These are phyloP conservation scores for Agrenia bidenticulata DNA, from an alignment of 2,888 invertebrate species.

Conservation along the genomic window DNA sequence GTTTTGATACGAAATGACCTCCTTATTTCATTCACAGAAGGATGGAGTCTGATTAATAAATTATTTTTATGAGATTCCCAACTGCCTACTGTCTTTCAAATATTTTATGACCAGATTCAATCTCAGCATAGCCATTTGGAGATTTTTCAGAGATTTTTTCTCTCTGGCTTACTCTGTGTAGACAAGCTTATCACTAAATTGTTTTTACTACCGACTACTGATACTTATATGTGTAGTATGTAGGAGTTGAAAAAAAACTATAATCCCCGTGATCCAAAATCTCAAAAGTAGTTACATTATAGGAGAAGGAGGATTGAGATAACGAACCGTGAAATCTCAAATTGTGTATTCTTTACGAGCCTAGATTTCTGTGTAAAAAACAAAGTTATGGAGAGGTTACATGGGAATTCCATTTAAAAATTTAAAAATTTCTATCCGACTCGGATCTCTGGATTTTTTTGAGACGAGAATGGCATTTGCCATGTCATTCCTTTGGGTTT, in stretches of 20 bases:
- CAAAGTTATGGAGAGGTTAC: not conserved
- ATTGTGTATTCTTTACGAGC: slow-evolving; percentile 17
- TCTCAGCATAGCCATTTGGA: not conserved
- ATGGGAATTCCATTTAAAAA: slow-evolving; percentile 16
- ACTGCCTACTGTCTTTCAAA: slow-evolving; percentile 10
- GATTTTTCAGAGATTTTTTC: too few species aligned
- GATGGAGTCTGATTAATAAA: slow-evolving; percentile 13
- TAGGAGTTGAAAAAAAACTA: too few species aligned
- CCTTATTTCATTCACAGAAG: slow-evolving; percentile 7
- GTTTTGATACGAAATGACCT: slow-evolving; percentile 4
- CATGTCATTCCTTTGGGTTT: not conserved
- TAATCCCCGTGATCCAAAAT: too few species aligned
- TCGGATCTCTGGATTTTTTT: not conserved
- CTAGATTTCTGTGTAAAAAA: not conserved
- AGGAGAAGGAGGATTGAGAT: not conserved
- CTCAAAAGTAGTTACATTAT: too few species aligned
- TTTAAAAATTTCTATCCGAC: slow-evolving; percentile 9
- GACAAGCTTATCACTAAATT: too few species aligned
- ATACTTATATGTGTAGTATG: too few species aligned
- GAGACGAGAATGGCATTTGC: not conserved
- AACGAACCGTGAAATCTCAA: slow-evolving; percentile 21
- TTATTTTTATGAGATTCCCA: slow-evolving; percentile 19
- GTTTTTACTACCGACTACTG: too few species aligned
- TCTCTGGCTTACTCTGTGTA: too few species aligned
- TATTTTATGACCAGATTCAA: slow-evolving; percentile 14